Evolutionary conservation across 1,140 invertebrate genomes (phyloP).

Genomic region (Megathymus violae): DNA sequence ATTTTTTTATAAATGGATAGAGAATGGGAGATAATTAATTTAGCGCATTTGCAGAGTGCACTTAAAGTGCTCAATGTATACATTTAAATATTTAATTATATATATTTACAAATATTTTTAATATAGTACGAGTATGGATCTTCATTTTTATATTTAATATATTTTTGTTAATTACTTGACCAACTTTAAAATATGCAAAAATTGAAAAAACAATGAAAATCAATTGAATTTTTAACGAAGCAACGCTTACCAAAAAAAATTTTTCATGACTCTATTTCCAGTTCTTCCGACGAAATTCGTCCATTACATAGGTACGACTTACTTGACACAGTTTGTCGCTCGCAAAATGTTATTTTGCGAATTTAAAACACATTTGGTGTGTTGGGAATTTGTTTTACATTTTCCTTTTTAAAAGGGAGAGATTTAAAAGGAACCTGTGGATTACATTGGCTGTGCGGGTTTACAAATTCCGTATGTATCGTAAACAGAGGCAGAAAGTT

Average conservation of each 20-base stretch:
- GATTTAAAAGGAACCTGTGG: constrained; percentile 23
- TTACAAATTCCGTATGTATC: constrained; percentile 17
- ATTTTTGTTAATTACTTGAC: too few relatives aligned
- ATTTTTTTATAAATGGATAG: too few relatives aligned
- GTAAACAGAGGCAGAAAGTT: neutral
- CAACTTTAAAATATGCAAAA: constrained; percentile 3
- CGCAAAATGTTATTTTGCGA: constrained; percentile 1
- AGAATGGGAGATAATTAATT: too few relatives aligned
- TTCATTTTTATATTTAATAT: too few relatives aligned
- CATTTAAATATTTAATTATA: too few relatives aligned
- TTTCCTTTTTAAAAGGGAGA: constrained; percentile 12
- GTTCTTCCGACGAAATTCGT: neutral
- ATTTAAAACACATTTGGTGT: neutral
- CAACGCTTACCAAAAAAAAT: constrained; percentile 38
- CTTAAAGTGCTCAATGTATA: too few relatives aligned
- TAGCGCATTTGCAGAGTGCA: too few relatives aligned
- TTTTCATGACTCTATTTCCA: constrained; percentile 12
- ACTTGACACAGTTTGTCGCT: neutral
- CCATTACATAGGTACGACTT: neutral
- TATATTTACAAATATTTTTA: too few relatives aligned
- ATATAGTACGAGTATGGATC: too few relatives aligned
- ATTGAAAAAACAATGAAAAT: too few relatives aligned
- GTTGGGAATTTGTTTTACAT: constrained; percentile 6
- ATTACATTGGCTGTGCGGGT: constrained; percentile 18
- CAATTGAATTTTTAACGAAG: too few relatives aligned